Percentiles rank a stretch among this genome's conserved stretches.
These are phyloP conservation scores for Lycaena phlaeas DNA, from an alignment of 2,888 invertebrate genomes.

Conservation along the genomic window DNA sequence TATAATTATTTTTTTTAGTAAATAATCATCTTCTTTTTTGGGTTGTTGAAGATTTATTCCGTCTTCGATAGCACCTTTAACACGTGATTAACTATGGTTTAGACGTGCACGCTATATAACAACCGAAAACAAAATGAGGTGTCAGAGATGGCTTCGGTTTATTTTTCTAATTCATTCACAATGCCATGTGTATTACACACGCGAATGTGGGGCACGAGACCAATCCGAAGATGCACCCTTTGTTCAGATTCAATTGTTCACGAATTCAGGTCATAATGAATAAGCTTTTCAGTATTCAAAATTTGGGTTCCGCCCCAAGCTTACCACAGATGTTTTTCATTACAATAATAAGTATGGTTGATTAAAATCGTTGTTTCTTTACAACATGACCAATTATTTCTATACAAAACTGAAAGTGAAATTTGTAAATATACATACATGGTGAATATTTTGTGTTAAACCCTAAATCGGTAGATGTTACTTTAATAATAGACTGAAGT, in stretches of 20 bases:
- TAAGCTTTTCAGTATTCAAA: neutral
- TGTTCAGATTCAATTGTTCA: conserved; percentile 21
- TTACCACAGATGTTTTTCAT: too few species aligned
- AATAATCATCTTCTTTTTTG: too few species aligned
- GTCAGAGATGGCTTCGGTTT: conserved; percentile 36
- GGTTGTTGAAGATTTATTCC: too few species aligned
- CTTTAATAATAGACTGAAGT: too few species aligned
- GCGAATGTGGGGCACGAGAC: conserved; percentile 53
- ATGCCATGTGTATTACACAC: conserved; percentile 37
- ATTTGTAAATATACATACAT: too few species aligned
- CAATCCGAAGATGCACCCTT: conserved; percentile 50
- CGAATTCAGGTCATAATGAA: neutral
- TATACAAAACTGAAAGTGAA: too few species aligned
- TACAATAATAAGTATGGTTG: too few species aligned
- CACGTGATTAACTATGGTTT: conserved; percentile 1
- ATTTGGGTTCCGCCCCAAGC: neutral
- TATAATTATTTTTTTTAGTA: neutral
- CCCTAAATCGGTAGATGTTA: too few species aligned
- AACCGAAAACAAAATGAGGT: conserved; percentile 48
- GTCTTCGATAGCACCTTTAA: too few species aligned
- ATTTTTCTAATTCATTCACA: conserved; percentile 47
- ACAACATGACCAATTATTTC: too few species aligned
- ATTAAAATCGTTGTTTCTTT: too few species aligned
- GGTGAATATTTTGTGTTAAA: too few species aligned
- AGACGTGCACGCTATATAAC: conserved; percentile 36